A percentile compares a stretch with the other conserved stretches of the same genome.
Evolutionary conservation across 2,797 vertebrate species (phyloP).

Genomic region (Gadopsis bispinosus): DNA sequence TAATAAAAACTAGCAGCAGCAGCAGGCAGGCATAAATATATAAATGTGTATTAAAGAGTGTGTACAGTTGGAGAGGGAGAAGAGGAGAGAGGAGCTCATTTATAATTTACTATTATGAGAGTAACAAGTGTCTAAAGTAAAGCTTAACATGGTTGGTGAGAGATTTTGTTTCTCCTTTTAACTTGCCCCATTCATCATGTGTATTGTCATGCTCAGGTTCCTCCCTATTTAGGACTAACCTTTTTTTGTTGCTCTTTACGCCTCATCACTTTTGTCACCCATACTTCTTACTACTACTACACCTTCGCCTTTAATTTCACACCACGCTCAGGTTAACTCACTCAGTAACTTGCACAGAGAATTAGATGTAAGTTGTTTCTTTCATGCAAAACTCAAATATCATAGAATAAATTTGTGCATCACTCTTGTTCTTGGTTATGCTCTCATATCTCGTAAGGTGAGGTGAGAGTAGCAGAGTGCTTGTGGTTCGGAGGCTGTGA

Average conservation of each 20-base stretch:
- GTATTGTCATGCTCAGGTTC: constrained; percentile 6
- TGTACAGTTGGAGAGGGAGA: too few relatives aligned
- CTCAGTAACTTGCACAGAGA: background rate
- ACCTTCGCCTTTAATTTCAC: constrained; percentile 16
- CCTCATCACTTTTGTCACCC: background rate
- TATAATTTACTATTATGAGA: too few relatives aligned
- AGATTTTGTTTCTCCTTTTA: constrained; percentile 22
- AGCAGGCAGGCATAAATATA: too few relatives aligned
- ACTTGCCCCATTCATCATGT: background rate
- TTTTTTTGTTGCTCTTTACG: constrained; percentile 22
- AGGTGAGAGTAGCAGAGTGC: constrained; percentile 24
- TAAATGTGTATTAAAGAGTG: too few relatives aligned
- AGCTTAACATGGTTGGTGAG: background rate
- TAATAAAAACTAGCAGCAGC: too few relatives aligned
- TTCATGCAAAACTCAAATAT: background rate
- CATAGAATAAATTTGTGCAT: background rate
- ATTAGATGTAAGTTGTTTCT: background rate
- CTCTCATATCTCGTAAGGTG: background rate
- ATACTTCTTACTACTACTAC: background rate
- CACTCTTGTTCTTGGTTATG: background rate
- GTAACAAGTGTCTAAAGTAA: background rate
- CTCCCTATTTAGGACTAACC: constrained; percentile 22
- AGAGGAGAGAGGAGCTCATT: too few relatives aligned
- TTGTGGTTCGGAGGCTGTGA: constrained; percentile 32
- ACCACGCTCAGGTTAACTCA: constrained; percentile 2